These are phyloP conservation scores for Hydroisotoma schaefferi DNA, from an alignment of 2,888 invertebrate genomes.

Conservation along the genomic window DNA sequence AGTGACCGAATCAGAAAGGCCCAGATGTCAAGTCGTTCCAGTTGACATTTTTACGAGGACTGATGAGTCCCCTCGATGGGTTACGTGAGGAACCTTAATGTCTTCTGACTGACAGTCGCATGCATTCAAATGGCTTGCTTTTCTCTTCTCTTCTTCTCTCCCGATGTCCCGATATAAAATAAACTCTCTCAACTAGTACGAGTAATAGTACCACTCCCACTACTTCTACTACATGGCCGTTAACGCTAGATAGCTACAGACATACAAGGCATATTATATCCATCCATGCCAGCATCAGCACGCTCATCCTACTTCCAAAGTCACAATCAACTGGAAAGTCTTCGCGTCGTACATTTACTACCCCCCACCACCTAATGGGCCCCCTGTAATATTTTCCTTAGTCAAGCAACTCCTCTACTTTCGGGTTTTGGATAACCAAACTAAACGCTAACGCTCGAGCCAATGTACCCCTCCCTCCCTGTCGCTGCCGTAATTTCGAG, in stretches of 20 bases:
- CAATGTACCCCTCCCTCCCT: no score
- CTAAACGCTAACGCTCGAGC: no score
- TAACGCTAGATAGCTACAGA: neutral
- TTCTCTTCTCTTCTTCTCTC: constrained; percentile 25
- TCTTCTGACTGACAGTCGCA: constrained; percentile 48
- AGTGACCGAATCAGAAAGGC: constrained; percentile 49
- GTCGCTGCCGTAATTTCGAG: no score
- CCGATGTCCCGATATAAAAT: neutral
- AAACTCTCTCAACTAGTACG: neutral
- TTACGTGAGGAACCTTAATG: constrained; percentile 49
- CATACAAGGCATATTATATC: no score
- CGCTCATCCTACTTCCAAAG: neutral
- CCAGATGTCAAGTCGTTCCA: constrained; percentile 49
- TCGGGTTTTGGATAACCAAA: no score
- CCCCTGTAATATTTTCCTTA: constrained; percentile 5
- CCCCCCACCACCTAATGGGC: constrained; percentile 8
- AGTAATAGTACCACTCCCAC: neutral
- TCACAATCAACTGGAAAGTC: constrained; percentile 5
- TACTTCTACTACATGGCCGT: neutral
- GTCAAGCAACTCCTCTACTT: no score
- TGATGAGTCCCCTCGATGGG: constrained; percentile 46
- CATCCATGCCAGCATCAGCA: neutral
- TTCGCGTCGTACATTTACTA: constrained; percentile 2
- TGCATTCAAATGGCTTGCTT: constrained; percentile 49
- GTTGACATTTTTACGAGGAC: constrained; percentile 48